Base-by-base conservation (phyloP, 2,797 vertebrate genomes). In the Diceros bicornis region DNA sequence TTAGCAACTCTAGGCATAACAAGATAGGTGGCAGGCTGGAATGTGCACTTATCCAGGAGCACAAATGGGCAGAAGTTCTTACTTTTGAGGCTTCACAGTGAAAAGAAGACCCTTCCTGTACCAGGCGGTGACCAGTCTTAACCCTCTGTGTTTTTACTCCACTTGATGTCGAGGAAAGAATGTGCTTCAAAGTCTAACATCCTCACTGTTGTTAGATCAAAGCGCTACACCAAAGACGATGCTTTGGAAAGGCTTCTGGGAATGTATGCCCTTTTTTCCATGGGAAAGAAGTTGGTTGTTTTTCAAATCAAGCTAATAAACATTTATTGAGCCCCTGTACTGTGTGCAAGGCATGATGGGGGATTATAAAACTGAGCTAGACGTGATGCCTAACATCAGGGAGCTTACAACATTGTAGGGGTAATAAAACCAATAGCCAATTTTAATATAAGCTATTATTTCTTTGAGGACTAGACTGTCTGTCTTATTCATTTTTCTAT, bases 131-230 rank as follows among this genome's bases (percentile, higher is more conserved):
- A 92, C 82, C 2, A 0, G 50, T 93, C 86, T 83, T 79, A 93
- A 81, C 41, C 85, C 50, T 79, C 44, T 21, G 32, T 64, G 69
- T 61, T 87, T 94, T 96, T 2, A 95, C 75, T 91, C 25, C 59
- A 93, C 83, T 94, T 95, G 52, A 94, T 44, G 52, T 23, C 0
- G 17, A 85, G 44, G 61, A 62, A 88, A 95, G 47, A 88, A 68
- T 32, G 55, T 14, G 62, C 83, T 96, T 97, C 94, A 89, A 96
- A 96, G 94, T 61, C 92, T 88, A 84, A 96, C 81, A 83, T 78
- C 44, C 29, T 52, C 71, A 71, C 13, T 96, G 34, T 25, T 91
- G 44, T 74, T 83, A 91, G 81, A 97, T 96, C 77, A 92, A 97
- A 97, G 97, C 2, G 0, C 55, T 47, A 66, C 1, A 18, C 77